phyloP scores from a whole-genome alignment of 1,140 invertebrate genomes.

The Achroia grisella region DNA sequence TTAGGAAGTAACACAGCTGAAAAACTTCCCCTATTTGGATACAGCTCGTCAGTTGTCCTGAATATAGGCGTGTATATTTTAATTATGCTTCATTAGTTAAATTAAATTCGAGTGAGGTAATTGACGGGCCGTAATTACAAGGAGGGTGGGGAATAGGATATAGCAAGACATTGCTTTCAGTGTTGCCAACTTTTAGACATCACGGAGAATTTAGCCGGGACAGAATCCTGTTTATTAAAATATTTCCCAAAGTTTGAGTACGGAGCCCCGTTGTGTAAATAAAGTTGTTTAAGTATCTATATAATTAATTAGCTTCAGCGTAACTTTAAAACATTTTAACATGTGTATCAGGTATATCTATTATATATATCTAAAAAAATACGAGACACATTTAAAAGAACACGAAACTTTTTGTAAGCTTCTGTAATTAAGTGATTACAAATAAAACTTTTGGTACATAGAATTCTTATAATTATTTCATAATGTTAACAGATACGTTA shows the following conservation, averaged over 20 bases:
- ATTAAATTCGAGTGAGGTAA: constrained; percentile 70
- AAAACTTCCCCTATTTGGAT: constrained; percentile 6
- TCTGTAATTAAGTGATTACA: no score
- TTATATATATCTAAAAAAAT: no score
- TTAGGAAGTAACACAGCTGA: constrained; percentile 1
- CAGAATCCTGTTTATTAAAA: constrained; percentile 37
- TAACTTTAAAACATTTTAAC: no score
- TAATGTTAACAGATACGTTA: no score
- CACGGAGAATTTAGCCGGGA: not conserved
- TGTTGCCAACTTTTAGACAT: constrained; percentile 35
- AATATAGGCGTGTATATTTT: constrained; percentile 67
- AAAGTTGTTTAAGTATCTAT: no score
- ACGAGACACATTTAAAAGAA: no score
- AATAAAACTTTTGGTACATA: no score
- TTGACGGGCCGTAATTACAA: constrained; percentile 62
- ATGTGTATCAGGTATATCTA: no score
- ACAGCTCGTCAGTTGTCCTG: constrained; percentile 29
- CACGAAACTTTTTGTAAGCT: no score
- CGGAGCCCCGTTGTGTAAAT: constrained; percentile 12
- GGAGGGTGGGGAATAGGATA: constrained; percentile 32
- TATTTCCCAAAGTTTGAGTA: constrained; percentile 27
- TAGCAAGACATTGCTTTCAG: constrained; percentile 35
- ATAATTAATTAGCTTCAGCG: constrained; percentile 3
- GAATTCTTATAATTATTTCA: no score
- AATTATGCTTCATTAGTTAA: constrained; percentile 71